A percentile compares a stretch with the other conserved stretches of the same genome.
Conservation (phyloP, 2,113 vertebrate genomes). For the Rhinichthys klamathensis region DNA sequence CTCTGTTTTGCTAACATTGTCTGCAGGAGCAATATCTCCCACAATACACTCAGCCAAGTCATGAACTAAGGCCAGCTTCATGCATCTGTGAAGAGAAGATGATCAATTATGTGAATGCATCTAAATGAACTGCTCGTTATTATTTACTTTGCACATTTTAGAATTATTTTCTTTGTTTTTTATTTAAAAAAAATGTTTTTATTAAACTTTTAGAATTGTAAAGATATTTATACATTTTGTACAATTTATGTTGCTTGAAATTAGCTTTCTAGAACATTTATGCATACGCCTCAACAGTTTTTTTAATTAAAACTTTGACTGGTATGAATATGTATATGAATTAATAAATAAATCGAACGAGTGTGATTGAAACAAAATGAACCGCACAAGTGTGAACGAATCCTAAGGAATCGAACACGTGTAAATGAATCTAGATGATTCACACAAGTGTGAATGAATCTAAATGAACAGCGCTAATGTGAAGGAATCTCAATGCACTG, state of each 20-base stretch:
- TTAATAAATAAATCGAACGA: not conserved
- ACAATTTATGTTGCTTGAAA: not conserved
- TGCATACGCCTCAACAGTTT: not conserved
- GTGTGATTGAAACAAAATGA: not conserved
- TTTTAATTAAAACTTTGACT: not conserved
- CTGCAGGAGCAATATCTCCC: constrained; percentile 95
- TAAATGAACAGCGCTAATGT: not conserved
- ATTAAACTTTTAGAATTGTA: not conserved
- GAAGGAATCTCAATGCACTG: not conserved
- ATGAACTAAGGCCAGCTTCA: constrained; percentile 92
- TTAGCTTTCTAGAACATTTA: not conserved
- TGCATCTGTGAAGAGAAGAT: constrained; percentile 76
- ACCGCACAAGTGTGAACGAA: not conserved
- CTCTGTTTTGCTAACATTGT: constrained; percentile 94
- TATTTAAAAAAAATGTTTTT: not conserved
- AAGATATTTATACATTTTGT: not conserved
- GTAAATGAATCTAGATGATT: not conserved
- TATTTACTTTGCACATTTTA: not conserved
- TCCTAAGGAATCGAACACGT: not conserved
- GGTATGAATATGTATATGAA: not conserved
- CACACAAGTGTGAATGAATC: not conserved
- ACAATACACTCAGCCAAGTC: constrained; percentile 99
- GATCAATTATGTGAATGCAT: not conserved
- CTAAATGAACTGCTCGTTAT: not conserved
- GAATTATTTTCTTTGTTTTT: not conserved